phyloP scores from a whole-genome alignment of 1,140 invertebrate genomes.

The Eulimnadia texana region DNA sequence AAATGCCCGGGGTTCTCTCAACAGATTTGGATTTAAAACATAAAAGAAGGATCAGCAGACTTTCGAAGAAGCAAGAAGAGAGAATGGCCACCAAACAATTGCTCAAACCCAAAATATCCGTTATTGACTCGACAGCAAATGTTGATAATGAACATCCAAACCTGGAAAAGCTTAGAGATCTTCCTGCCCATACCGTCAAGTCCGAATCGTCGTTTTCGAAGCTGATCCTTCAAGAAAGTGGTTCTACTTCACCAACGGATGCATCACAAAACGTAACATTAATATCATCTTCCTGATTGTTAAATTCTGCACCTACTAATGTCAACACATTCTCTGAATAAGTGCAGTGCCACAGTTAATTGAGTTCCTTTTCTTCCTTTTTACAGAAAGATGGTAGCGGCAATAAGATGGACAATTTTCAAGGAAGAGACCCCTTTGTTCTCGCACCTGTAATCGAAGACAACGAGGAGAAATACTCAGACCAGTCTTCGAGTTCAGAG shows the following conservation, averaged over 20 bases:
- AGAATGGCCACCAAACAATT: neutral
- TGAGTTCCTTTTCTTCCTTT: too few relatives aligned
- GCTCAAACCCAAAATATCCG: constrained; percentile 1
- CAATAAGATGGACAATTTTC: neutral
- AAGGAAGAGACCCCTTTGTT: neutral
- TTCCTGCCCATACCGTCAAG: too few relatives aligned
- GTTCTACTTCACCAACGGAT: neutral
- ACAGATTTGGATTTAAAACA: constrained; percentile 12
- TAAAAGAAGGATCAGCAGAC: neutral
- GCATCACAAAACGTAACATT: too few relatives aligned
- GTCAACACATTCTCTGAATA: too few relatives aligned
- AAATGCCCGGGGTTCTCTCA: neutral
- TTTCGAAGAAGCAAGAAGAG: neutral
- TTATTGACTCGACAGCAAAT: constrained; percentile 9
- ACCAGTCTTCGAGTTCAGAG: neutral
- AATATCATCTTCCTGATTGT: too few relatives aligned
- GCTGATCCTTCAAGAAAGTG: too few relatives aligned
- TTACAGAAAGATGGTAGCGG: too few relatives aligned
- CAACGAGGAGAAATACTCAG: neutral
- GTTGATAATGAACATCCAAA: neutral
- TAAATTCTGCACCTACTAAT: too few relatives aligned
- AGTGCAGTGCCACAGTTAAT: too few relatives aligned
- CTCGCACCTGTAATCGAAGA: neutral
- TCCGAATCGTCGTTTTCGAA: too few relatives aligned
- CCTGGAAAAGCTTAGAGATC: neutral